Percentiles rank a stretch among this genome's conserved stretches.
These are phyloP conservation scores for Fragum sueziense DNA, from an alignment of 2,888 invertebrate genomes.

Conservation along the genomic window DNA sequence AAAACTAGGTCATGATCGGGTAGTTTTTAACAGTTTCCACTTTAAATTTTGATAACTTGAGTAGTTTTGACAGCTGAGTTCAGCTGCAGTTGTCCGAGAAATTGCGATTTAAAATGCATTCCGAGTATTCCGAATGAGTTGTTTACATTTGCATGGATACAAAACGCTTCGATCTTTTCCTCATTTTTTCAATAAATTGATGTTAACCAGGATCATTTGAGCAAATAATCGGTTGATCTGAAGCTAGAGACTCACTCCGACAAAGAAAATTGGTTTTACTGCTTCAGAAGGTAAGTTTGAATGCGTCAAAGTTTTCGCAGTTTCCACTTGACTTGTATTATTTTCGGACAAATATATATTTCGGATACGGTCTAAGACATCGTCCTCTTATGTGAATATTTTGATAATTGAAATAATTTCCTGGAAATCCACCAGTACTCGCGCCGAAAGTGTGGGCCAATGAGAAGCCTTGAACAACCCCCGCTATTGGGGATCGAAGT, in stretches of 20 bases:
- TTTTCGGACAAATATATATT: neutral
- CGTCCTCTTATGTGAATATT: too few species aligned
- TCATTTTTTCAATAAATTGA: neutral
- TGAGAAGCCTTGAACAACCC: too few species aligned
- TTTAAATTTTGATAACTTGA: neutral
- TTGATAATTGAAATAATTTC: too few species aligned
- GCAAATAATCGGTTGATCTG: neutral
- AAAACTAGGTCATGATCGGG: neutral
- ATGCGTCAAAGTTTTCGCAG: too few species aligned
- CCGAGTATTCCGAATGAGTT: neutral
- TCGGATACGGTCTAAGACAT: too few species aligned
- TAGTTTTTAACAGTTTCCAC: neutral
- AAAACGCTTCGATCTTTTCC: neutral
- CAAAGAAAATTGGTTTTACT: neutral
- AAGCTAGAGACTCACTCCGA: neutral
- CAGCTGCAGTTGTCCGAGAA: neutral
- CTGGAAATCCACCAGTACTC: too few species aligned
- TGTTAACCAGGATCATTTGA: neutral
- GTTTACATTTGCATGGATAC: slow-evolving; percentile 20
- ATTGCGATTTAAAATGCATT: neutral
- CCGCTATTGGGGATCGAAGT: too few species aligned
- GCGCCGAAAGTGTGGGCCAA: too few species aligned
- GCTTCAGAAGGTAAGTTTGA: neutral
- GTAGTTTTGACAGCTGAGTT: neutral
- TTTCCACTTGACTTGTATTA: neutral